A percentile compares a stretch with the other conserved stretches of the same genome.
Conservation (phyloP, 2,113 vertebrate genomes). For the Mus pahari region DNA sequence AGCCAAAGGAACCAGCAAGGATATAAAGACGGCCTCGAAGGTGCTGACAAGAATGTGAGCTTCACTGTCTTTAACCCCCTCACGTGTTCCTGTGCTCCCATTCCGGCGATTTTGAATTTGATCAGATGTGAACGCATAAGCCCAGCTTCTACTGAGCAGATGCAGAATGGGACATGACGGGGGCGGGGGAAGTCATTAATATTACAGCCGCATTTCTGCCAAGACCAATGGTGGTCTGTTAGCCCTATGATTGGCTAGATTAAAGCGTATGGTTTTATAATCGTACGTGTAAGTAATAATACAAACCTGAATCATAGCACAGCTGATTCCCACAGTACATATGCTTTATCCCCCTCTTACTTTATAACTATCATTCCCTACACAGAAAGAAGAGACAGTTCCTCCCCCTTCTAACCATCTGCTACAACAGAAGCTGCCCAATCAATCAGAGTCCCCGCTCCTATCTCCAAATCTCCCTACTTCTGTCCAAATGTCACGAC, state of each 20-base stretch:
- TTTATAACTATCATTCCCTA: background rate
- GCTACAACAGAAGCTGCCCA: background rate
- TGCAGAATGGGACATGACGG: fast-evolving
- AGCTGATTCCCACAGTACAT: background rate
- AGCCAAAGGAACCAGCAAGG: background rate
- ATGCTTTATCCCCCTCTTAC: background rate
- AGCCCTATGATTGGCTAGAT: background rate
- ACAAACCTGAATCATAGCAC: background rate
- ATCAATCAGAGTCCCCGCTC: background rate
- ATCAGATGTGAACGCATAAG: background rate
- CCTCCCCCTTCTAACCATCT: background rate
- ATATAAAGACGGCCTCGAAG: background rate
- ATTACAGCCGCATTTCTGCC: background rate
- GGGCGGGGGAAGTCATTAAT: background rate
- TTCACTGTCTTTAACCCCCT: background rate
- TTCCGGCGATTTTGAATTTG: background rate
- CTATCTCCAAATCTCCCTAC: background rate
- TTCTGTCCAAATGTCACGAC: background rate
- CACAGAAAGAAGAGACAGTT: background rate
- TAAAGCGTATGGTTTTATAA: conserved; percentile 1
- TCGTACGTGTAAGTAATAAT: background rate
- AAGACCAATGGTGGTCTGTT: background rate
- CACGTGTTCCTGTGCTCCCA: fast-evolving
- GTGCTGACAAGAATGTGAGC: too few species aligned
- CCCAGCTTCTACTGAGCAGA: background rate